A percentile compares a stretch with the other conserved stretches of the same genome.
phyloP scores from a whole-genome alignment of 2,113 vertebrate genomes.

The Zeus faber region DNA sequence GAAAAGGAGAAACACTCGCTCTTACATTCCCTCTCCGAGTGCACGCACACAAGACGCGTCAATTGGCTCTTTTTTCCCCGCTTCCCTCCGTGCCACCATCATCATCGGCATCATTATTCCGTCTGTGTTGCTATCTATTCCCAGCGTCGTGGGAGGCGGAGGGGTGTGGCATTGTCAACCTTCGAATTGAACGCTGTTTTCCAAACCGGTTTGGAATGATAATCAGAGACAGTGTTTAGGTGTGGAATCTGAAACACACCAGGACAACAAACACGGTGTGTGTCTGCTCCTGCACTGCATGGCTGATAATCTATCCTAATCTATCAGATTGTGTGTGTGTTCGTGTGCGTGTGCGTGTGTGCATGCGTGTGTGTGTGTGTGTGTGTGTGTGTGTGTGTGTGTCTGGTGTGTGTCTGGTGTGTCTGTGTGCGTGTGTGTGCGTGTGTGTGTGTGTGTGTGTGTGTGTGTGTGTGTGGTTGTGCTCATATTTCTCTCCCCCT shows the following conservation, averaged over 20 bases:
- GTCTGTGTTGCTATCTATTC: constrained; percentile 1
- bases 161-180: constrained; percentile 7
- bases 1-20: too few relatives aligned
- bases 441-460: not conserved
- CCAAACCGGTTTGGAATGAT: too few relatives aligned
- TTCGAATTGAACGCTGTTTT: not conserved
- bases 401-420: not conserved
- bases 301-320: too few relatives aligned
- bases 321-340: too few relatives aligned
- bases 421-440: constrained; percentile 6
- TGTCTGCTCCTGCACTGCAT: too few relatives aligned
- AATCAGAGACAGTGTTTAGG: too few relatives aligned
- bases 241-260: too few relatives aligned
- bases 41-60: too few relatives aligned
- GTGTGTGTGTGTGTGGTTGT: constrained; percentile 12
- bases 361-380: not conserved
- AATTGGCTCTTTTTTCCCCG: constrained; percentile 8
- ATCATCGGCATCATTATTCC: constrained; percentile 24
- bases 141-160: constrained; percentile 1
- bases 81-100: constrained; percentile 5
- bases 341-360: constrained; percentile 2
- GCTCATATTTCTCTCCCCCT: constrained; percentile 30
- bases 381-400: constrained; percentile 2
- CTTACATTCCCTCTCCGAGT: too few relatives aligned
- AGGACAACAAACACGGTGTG: too few relatives aligned